These are phyloP conservation scores for Solenopsis fugax DNA, from an alignment of 1,140 invertebrate genomes.

Conservation along the genomic window DNA sequence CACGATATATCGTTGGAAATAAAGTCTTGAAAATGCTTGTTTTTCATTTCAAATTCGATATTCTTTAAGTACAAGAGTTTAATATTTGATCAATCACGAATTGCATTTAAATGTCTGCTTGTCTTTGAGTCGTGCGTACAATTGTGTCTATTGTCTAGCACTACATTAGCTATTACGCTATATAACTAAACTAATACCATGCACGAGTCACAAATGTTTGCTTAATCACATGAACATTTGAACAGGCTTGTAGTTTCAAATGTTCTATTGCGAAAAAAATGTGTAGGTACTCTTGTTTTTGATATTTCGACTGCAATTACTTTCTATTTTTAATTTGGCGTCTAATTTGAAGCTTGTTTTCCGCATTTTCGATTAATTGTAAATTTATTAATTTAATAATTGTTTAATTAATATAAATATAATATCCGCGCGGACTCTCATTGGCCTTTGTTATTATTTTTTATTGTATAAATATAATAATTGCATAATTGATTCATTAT, in stretches of 20 bases:
- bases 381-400: no score
- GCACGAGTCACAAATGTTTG: neutral
- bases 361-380: no score
- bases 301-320: neutral
- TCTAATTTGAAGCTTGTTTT: neutral
- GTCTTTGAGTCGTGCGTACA: neutral
- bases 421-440: no score
- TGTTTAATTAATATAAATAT: no score
- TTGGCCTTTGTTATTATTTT: no score
- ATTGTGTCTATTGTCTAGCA: neutral
- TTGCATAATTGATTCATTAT: no score
- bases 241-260: neutral
- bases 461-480: no score
- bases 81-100: neutral
- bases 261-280: neutral
- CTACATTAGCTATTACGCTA: neutral
- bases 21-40: neutral
- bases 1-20: neutral
- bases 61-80: slow-evolving; percentile 1
- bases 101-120: neutral
- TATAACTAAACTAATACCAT: neutral
- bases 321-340: neutral
- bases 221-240: neutral
- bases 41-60: slow-evolving; percentile 5
- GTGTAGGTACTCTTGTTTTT: neutral